These are phyloP conservation scores for Machaerirhynchus nigripectus DNA, from an alignment of 2,113 vertebrate genomes.

Conservation along the genomic window DNA sequence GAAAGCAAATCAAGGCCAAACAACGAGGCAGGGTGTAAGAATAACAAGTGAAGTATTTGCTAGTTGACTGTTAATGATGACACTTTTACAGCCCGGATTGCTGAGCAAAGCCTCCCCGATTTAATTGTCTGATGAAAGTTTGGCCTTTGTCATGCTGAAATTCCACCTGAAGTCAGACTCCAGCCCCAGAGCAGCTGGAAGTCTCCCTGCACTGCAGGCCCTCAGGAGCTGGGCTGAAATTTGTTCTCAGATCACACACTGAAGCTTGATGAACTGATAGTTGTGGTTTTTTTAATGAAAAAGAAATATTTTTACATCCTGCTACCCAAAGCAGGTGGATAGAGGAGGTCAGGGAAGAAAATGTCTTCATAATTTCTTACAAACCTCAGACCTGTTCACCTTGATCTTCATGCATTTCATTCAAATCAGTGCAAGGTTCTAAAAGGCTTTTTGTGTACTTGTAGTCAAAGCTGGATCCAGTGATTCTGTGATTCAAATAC, in stretches of 20 bases:
- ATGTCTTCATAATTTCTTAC: not conserved
- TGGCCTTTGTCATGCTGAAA: not conserved
- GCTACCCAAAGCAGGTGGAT: not conserved
- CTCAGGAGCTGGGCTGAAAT: not conserved
- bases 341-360: not conserved
- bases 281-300: not conserved
- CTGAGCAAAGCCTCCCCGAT: not conserved
- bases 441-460: not conserved
- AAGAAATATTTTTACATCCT: not conserved
- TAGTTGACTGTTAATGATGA: fast-evolving
- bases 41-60: not conserved
- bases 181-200: not conserved
- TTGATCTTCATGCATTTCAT: not conserved
- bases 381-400: not conserved
- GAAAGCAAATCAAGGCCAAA: not conserved
- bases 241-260: not conserved
- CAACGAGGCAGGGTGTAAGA: not conserved
- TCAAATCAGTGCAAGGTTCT: not conserved
- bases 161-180: not conserved
- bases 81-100: not conserved
- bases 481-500: not conserved
- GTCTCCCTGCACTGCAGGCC: not conserved
- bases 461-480: not conserved
- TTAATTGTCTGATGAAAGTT: not conserved
- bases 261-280: not conserved